These are phyloP conservation scores for Thalassophryne amazonica DNA, from an alignment of 2,797 vertebrate species.

Conservation along the genomic window DNA sequence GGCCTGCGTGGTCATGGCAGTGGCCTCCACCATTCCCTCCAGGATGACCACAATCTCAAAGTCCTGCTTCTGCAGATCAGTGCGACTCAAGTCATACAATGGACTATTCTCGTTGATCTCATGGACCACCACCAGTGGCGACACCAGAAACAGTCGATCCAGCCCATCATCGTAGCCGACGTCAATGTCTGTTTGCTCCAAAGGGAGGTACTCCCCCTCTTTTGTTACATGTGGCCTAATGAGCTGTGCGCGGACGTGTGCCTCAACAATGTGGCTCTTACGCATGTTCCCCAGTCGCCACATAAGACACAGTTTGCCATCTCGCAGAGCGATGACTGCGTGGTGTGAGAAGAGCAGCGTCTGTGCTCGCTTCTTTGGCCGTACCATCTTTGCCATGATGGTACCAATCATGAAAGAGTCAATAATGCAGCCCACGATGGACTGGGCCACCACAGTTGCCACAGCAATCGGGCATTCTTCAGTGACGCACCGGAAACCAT, in stretches of 20 bases:
- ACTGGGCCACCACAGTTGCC: constrained; percentile 90
- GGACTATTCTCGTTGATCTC: constrained; percentile 91
- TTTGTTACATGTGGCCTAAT: constrained; percentile 87
- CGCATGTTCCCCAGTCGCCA: constrained; percentile 92
- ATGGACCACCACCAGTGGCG: constrained; percentile 89
- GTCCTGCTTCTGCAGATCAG: constrained; percentile 85
- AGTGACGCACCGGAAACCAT: constrained; percentile 90
- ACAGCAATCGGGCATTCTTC: constrained; percentile 91
- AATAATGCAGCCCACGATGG: constrained; percentile 92
- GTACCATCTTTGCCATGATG: constrained; percentile 97
- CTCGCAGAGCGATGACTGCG: constrained; percentile 85
- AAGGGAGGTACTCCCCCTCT: constrained; percentile 90
- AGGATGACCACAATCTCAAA: constrained; percentile 98
- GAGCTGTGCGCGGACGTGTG: constrained; percentile 89
- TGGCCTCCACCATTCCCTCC: constrained; percentile 98
- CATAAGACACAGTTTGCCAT: constrained; percentile 92
- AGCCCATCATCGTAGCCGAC: constrained; percentile 92
- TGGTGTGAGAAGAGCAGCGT: constrained; percentile 90
- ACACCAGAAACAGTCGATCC: constrained; percentile 92
- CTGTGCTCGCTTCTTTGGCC: constrained; percentile 91
- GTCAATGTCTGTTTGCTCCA: constrained; percentile 92
- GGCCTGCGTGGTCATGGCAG: constrained; percentile 97
- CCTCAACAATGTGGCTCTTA: constrained; percentile 94
- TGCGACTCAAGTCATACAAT: constrained; percentile 82
- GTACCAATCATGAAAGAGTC: constrained; percentile 97